Evolutionary conservation across 2,797 vertebrate genomes (phyloP), one percentile per base, ranked within the genome.

Genomic region (Jordanella pulchra): DNA sequence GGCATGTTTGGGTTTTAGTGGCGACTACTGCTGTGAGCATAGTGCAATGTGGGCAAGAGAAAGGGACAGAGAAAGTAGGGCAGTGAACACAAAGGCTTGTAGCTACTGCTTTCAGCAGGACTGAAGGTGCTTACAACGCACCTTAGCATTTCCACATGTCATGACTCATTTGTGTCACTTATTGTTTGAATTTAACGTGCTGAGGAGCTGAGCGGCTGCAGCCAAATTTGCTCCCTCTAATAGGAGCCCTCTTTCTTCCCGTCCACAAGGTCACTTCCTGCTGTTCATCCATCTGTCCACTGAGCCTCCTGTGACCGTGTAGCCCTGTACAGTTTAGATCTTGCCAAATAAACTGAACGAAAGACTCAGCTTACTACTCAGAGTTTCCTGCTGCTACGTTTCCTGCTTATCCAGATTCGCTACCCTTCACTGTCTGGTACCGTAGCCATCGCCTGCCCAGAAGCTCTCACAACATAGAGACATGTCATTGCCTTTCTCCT

Each of bases 271-370:
- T 94, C 93, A 93, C 86, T 95, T 94, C 95, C 93, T 93, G 92
- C 91, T 91, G 90, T 58, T 85, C 75, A 87, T 91, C 95, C 95
- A 95, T 97, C 95, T 96, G 95, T 89, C 93, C 81, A 80, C 87
- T 94, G 92, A 94, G 94, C 94, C 89, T 87, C 79, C 73, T 60
- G 85, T 92, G 93, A 93, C 93, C 94, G 77, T 56, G 54, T 71
- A 84, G 83, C 70, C 86, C 85, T 78, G 76, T 53, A 48, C 64
- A 82, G 71, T 76, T 78, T 92, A 86, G 73, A 80, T 86, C 83
- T 84, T 13, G 83, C 90, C 88, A 93, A 92, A 93, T 93, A 93
- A 90, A 90, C 84, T 65, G 83, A 58, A 18, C 72, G 75, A 67
- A 12, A 75, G 67, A 72, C 83, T 79, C 56, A n/a, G 54, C 79